Conservation (phyloP, 2,888 invertebrate genomes). For the Xestia ashworthii region DNA sequence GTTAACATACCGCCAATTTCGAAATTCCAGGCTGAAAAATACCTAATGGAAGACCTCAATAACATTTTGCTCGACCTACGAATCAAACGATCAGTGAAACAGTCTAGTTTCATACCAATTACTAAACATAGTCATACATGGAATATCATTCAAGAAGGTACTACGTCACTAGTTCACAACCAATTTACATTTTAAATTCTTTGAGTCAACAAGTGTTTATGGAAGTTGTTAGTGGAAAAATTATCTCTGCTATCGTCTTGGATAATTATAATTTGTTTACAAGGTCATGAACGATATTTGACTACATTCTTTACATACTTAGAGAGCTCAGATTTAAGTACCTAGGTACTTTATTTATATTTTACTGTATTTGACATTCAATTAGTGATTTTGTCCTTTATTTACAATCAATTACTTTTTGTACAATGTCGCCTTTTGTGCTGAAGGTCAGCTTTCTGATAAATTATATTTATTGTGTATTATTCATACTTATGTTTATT, state of each 20-base stretch:
- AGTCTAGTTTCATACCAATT: not conserved
- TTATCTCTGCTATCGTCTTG: constrained; percentile 52
- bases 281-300: constrained; percentile 53
- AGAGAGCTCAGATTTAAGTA: not conserved
- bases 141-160: not conserved
- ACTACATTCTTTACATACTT: constrained; percentile 3
- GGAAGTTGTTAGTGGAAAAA: constrained; percentile 13
- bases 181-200: constrained; percentile 35
- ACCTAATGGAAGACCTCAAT: not conserved
- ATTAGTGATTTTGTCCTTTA: not conserved
- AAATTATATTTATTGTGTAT: not conserved
- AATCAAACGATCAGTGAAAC: not conserved
- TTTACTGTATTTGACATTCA: not conserved
- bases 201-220: constrained; percentile 32
- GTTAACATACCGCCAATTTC: not conserved
- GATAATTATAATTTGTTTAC: constrained; percentile 61
- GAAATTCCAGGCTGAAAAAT: not conserved
- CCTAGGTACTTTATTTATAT: too few species aligned
- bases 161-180: constrained; percentile 4
- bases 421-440: not conserved
- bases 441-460: not conserved
- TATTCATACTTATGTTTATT: not conserved
- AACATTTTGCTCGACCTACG: too few species aligned
- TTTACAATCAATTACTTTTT: not conserved
- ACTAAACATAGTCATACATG: not conserved